These are phyloP conservation scores for Ferrisia virgata DNA, from an alignment of 2,888 invertebrate genomes.

Conservation along the genomic window DNA sequence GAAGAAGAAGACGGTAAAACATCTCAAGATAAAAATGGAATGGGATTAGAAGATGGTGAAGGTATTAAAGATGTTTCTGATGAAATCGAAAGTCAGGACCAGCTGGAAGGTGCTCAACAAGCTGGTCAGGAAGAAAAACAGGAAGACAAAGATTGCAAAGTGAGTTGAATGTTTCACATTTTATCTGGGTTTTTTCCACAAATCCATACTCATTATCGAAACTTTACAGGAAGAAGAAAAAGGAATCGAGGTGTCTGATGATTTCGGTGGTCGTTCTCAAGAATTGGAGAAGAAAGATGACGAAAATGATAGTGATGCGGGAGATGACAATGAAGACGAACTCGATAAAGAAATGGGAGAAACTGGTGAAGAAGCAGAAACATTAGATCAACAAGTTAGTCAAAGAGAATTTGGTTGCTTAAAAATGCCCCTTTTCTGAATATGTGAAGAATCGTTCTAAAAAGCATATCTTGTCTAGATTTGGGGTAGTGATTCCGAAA, in stretches of 20 bases:
- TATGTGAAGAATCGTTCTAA: not conserved
- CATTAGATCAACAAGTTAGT: slow-evolving; percentile 57
- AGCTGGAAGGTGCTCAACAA: slow-evolving; percentile 82
- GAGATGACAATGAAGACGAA: slow-evolving; percentile 70
- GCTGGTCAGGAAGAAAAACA: slow-evolving; percentile 70
- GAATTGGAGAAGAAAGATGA: slow-evolving; percentile 68
- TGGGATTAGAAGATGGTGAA: slow-evolving; percentile 89
- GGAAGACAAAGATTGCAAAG: slow-evolving; percentile 71
- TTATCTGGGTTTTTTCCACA: not conserved
- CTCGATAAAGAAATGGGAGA: slow-evolving; percentile 96
- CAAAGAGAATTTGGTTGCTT: not conserved
- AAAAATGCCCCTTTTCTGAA: not conserved
- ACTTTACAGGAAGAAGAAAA: slow-evolving; percentile 71
- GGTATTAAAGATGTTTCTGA: slow-evolving; percentile 95
- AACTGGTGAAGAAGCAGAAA: slow-evolving; percentile 79
- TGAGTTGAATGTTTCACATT: slow-evolving; percentile 45
- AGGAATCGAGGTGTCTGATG: slow-evolving; percentile 93
- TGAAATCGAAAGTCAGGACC: slow-evolving; percentile 86
- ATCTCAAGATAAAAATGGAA: slow-evolving; percentile 66
- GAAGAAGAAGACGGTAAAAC: slow-evolving; percentile 66
- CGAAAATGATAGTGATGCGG: slow-evolving; percentile 63
- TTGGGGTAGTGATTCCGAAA: slow-evolving; percentile 68
- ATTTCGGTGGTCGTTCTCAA: slow-evolving; percentile 86
- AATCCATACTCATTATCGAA: not conserved
- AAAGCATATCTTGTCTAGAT: slow-evolving; percentile 51